Evolutionary conservation across 2,113 vertebrate genomes (phyloP), one percentile per base, ranked within the genome.

Genomic region (Gavialis gangeticus): DNA sequence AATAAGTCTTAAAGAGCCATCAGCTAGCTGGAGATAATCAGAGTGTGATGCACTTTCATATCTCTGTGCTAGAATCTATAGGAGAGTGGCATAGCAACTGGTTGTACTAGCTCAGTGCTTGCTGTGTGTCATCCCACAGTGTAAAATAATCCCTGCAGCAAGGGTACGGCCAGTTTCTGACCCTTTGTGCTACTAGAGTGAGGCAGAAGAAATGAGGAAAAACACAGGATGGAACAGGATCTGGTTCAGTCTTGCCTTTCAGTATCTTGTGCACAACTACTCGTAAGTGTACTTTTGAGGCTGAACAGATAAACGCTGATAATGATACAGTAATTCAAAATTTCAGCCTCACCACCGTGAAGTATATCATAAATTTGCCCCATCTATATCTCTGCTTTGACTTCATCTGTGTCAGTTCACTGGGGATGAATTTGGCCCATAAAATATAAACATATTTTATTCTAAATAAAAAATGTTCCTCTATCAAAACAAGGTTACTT

Each of bases 301-400:
- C 14, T 64, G 27, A 64, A 64, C 46, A 46, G 46, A 46, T 46
- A 46, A 46, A 46, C 7, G 28, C 16, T 28, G 13, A 64, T 64
- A 11, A 87, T 55, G 79, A 67, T 60, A 59, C 12, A 75, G 64
- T 10, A 11, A 10, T 63, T 24, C 60, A 64, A 34, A 0, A 2
- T 0, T 0, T 56, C 85, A 85, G 30, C 58, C 85, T 58, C 77
- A 66, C 24, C 0, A 0, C 9, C 85, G n/a, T 25, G 27, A 21
- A 80, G 62, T 63, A 80, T 13, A 62, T 17, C 78, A 46, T 34
- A 34, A 34, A 34, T 34, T 34, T 34, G 34, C 34, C 34, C 34
- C 34, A 34, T 34, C 34, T 34, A 34, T 34, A 34, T 60, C 18
- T 62, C 54, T 69, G 60, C 4, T n/a, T 73, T 3, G 4, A 71